A percentile compares a stretch with the other conserved stretches of the same genome.
These are phyloP conservation scores for Patiria pectinifera DNA, from an alignment of 53 echinoderm and acorn worm genomes.

Conservation along the genomic window DNA sequence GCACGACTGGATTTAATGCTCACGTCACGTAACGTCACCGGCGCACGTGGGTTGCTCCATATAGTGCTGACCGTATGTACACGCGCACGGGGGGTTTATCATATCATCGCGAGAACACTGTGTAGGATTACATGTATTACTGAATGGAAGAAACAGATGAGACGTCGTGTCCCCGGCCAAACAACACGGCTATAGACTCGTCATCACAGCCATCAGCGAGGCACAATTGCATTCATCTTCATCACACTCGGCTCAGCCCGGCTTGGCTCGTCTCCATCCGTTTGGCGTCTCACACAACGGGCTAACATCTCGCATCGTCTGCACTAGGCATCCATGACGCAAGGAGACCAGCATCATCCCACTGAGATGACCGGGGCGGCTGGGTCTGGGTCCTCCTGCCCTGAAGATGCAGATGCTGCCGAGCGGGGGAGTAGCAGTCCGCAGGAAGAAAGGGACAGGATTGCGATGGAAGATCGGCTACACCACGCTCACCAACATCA, in stretches of 20 bases:
- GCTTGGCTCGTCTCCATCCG: neutral
- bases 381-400: constrained; percentile 37
- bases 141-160: neutral
- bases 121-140: neutral
- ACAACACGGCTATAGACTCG: neutral
- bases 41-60: neutral
- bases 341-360: constrained; percentile 70
- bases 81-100: neutral
- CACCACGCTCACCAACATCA: constrained; percentile 56
- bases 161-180: neutral
- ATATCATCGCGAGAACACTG: neutral
- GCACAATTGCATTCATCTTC: neutral
- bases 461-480: constrained; percentile 37
- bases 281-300: neutral
- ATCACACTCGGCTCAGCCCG: neutral
- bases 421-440: constrained; percentile 48
- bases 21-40: neutral
- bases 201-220: neutral
- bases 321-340: constrained; percentile 56
- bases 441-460: constrained; percentile 2
- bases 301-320: neutral
- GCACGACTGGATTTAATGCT: neutral
- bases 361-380: constrained; percentile 57
- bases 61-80: neutral
- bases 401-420: constrained; percentile 43